Evolutionary conservation across 2,797 vertebrate species (phyloP).

Genomic region (Benthosema pterotum): DNA sequence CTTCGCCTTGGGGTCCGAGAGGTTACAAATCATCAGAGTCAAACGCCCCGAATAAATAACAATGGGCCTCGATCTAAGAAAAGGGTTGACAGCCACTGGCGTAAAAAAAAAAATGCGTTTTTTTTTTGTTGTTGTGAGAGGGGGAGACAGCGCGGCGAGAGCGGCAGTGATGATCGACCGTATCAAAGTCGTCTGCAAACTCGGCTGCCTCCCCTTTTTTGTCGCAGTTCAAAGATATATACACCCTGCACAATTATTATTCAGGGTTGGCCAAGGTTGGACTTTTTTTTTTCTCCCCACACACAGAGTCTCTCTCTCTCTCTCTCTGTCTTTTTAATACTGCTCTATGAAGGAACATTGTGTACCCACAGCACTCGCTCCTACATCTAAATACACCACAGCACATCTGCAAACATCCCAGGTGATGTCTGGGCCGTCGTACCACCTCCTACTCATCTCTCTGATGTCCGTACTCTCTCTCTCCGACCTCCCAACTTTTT

Average conservation of each 20-base stretch:
- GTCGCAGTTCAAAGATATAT: conserved; percentile 69
- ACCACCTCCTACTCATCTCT: no score
- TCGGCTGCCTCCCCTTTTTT: conserved; percentile 51
- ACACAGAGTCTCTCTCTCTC: conserved; percentile 9
- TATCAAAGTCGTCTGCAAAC: conserved; percentile 45
- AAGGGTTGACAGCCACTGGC: no score
- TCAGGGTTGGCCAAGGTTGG: conserved; percentile 73
- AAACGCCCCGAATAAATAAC: no score
- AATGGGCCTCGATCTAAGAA: no score
- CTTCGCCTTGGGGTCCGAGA: no score
- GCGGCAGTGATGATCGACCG: not conserved
- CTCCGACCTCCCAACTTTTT: no score
- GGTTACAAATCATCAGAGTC: no score
- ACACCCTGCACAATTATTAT: conserved; percentile 55
- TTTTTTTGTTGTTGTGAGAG: not conserved
- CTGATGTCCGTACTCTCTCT: no score
- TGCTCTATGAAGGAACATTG: conserved; percentile 50
- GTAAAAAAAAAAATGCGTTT: no score
- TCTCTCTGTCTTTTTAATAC: conserved; percentile 32
- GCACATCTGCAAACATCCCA: conserved; percentile 21
- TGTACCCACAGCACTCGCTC: conserved; percentile 43
- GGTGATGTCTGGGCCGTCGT: conserved; percentile 15
- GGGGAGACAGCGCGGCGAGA: no score
- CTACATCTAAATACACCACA: conserved; percentile 18
- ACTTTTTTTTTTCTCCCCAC: conserved; percentile 48